Evolutionary conservation across 2,113 vertebrate genomes (phyloP), one percentile per base, ranked within the genome.

Genomic region (Fregetta grallaria): DNA sequence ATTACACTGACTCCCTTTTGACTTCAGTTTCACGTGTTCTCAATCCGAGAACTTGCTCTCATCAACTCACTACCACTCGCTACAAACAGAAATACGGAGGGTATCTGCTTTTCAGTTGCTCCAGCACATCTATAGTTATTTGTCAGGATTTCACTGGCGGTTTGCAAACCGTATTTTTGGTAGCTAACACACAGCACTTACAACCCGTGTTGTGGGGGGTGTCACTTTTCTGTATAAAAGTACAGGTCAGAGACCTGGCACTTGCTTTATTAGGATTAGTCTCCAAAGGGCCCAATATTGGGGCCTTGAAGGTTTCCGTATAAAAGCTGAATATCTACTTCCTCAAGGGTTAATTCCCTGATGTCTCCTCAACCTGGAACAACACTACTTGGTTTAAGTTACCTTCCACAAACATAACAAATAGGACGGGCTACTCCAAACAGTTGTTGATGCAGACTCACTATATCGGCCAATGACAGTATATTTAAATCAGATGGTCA

Each of bases 1-100:
- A 97, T 97, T 92, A 97, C 94, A 77, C 73, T 95, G 94, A 72
- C 95, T 96, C 92, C 65, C 92, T 96, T 97, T 94, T 56, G 79
- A 52, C 87, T 91, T 95, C 62, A 68, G 83, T 82, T 95, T 95
- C 95, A 93, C 44, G 22, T 15, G 45, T 95, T 97, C 78, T 95
- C 93, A 78, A 36, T 38, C 56, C 5, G 17, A 90, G 50, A 91
- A 66, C 62, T 56, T 1, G 12, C 50, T 87, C 75, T 89, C 86
- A 86, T 59, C 83, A 76, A 90, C 22, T 63, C 75, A 94, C 88
- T 47, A 58, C 32, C 42, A 56, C 49, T 44, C 62, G 34, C 19
- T n/a, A 77, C 68, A 62, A 82, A 59, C 42, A 92, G 83, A 70
- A 87, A 86, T 14, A 77, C 0, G 0, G 27, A 71, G 8, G 22